Evolutionary conservation across 2,888 invertebrate genomes (phyloP).

Genomic region (Lepidocyrtoides sp.): DNA sequence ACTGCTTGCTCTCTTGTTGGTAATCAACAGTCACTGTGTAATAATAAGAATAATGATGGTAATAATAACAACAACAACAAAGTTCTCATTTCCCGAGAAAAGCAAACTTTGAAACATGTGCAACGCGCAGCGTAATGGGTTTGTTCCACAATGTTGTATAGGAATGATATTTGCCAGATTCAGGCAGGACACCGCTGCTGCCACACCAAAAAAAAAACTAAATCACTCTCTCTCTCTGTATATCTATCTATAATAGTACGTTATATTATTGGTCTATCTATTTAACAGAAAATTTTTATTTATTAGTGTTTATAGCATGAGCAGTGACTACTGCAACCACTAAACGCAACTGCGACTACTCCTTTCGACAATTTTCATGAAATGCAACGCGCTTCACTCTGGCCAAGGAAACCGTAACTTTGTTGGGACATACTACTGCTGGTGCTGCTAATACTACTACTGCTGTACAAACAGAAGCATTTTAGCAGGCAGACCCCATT

Average conservation of each 20-base stretch:
- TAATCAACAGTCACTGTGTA: neutral
- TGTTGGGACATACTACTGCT: conserved; percentile 47
- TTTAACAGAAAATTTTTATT: conserved; percentile 51
- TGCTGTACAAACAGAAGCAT: neutral
- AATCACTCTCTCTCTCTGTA: neutral
- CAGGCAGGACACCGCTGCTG: neutral
- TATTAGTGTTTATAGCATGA: conserved; percentile 72
- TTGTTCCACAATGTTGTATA: neutral
- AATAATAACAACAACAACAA: conserved; percentile 32
- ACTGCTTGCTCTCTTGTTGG: neutral
- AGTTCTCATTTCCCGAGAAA: conserved; percentile 75
- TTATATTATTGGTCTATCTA: neutral
- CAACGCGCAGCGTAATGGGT: neutral
- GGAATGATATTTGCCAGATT: neutral
- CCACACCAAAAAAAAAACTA: neutral
- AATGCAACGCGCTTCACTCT: conserved; percentile 25
- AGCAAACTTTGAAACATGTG: conserved; percentile 17
- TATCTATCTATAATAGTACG: too few relatives aligned
- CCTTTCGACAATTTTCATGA: neutral
- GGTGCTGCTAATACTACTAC: neutral
- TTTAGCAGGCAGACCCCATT: conserved; percentile 75
- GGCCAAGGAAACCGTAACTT: conserved; percentile 62
- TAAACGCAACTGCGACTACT: conserved; percentile 3
- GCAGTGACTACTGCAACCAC: conserved; percentile 47
- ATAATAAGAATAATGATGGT: neutral